phyloP scores from a whole-genome alignment of 1,140 invertebrate species.

The Notospermus geniculatus region DNA sequence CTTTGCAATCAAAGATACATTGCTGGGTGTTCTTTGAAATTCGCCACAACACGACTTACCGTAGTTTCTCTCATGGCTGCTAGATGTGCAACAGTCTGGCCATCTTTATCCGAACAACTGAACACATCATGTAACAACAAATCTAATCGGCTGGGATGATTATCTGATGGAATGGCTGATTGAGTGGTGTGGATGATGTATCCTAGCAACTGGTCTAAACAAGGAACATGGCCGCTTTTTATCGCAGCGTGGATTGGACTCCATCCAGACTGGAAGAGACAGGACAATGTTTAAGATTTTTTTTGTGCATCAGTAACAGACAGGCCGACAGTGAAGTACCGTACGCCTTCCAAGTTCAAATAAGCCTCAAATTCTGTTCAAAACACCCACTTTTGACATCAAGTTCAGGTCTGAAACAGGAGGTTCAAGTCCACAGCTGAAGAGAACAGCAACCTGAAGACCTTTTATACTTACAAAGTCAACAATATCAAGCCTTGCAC shows the following conservation, averaged over 20 bases:
- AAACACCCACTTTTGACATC: too few species aligned
- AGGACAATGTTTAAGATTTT: conserved; percentile 1
- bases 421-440: too few species aligned
- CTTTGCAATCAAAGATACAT: too few species aligned
- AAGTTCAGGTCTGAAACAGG: too few species aligned
- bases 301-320: too few species aligned
- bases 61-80: conserved; percentile 34
- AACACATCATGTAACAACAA: conserved; percentile 20
- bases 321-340: too few species aligned
- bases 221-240: conserved; percentile 30
- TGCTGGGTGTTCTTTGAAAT: too few species aligned
- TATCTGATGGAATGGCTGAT: too few species aligned
- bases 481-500: conserved; percentile 33
- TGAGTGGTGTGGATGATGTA: conserved; percentile 20
- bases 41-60: conserved; percentile 24
- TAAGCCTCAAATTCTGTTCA: not conserved
- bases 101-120: conserved; percentile 40
- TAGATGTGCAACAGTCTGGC: conserved; percentile 39
- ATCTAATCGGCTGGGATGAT: not conserved
- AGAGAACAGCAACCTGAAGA: too few species aligned
- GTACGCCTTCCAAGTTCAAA: too few species aligned
- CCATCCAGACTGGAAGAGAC: conserved; percentile 37
- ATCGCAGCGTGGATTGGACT: conserved; percentile 44
- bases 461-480: conserved; percentile 35
- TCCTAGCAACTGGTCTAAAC: conserved; percentile 35